Conservation (phyloP, 2,888 invertebrate genomes). For the Nemoura dubitans region DNA sequence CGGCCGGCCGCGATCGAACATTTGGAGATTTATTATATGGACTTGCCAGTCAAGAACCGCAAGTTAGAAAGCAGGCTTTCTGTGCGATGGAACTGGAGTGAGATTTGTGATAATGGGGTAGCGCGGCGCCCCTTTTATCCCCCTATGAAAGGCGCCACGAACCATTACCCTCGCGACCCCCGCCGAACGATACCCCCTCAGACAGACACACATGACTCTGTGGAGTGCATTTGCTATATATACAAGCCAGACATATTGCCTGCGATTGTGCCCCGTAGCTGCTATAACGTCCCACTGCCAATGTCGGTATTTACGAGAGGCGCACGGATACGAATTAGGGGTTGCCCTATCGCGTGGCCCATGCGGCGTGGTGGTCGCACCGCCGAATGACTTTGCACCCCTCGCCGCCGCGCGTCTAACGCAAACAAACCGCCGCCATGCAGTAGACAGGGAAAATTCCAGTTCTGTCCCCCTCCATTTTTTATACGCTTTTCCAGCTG, state of each 20-base stretch:
- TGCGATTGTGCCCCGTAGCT: background rate
- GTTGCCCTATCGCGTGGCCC: too few relatives aligned
- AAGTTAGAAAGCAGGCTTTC: background rate
- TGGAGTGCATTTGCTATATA: background rate
- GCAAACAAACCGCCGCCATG: background rate
- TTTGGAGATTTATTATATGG: background rate
- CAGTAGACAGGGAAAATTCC: background rate
- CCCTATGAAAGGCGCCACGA: background rate
- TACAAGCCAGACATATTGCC: background rate
- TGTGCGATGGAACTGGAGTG: background rate
- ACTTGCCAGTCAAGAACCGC: background rate
- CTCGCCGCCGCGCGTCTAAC: background rate
- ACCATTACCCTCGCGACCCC: background rate
- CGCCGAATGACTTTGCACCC: constrained; percentile 18
- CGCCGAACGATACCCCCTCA: background rate
- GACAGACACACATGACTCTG: background rate
- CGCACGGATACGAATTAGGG: background rate
- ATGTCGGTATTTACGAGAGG: background rate
- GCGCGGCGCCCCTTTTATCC: background rate
- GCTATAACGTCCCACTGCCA: background rate
- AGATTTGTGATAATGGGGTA: background rate
- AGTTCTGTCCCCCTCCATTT: background rate
- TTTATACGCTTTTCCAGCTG: background rate
- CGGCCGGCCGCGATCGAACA: background rate
- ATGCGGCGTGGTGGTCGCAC: background rate